Percentiles rank a stretch among this genome's conserved stretches.
Evolutionary conservation across 2,797 vertebrate genomes (phyloP).

Genomic region (Muscicapa comitata): DNA sequence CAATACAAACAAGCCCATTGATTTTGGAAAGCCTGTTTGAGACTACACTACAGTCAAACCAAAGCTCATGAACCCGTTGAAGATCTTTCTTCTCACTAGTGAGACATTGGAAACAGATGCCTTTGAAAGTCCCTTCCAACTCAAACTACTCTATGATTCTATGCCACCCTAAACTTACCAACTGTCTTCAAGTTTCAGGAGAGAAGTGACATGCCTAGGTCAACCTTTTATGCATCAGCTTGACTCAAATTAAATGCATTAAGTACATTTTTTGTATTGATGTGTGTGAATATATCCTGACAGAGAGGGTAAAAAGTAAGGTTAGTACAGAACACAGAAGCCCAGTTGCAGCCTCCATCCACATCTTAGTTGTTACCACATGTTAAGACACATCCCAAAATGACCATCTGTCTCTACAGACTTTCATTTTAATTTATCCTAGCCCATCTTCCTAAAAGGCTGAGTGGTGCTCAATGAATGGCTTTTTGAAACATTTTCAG

Average conservation of each 20-base stretch:
- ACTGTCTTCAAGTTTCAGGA: background rate
- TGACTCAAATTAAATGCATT: background rate
- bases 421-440: background rate
- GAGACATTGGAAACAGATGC: fast-evolving
- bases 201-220: background rate
- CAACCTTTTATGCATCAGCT: background rate
- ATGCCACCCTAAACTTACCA: background rate
- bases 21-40: background rate
- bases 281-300: background rate
- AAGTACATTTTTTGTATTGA: background rate
- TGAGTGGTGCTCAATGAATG: background rate
- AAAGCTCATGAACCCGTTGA: background rate
- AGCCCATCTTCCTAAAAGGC: background rate
- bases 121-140: background rate
- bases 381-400: background rate
- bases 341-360: background rate
- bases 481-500: background rate
- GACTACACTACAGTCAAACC: background rate
- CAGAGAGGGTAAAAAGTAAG: background rate
- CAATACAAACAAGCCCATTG: background rate
- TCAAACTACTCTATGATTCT: background rate
- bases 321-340: background rate
- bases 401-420: background rate
- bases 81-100: background rate
- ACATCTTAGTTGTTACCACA: background rate